These are phyloP conservation scores for Papilio polytes DNA, from an alignment of 1,140 invertebrate species.

Conservation along the genomic window DNA sequence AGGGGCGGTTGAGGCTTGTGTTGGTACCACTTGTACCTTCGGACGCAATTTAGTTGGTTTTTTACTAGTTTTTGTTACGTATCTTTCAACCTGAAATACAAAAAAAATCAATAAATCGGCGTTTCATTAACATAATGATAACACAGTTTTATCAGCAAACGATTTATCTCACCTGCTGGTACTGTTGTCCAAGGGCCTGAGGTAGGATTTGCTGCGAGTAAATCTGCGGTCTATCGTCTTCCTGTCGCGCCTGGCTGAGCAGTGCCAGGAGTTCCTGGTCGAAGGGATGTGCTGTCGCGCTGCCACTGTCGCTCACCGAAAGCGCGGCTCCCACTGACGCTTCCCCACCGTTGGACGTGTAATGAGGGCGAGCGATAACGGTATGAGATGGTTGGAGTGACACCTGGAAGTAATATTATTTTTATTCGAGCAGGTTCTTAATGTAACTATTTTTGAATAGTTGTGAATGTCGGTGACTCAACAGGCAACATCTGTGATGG, in stretches of 20 bases:
- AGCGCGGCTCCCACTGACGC: conserved; percentile 76
- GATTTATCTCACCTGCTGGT: conserved; percentile 61
- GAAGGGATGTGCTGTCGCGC: conserved; percentile 53
- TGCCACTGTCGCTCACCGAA: conserved; percentile 68
- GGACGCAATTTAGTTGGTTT: conserved; percentile 73
- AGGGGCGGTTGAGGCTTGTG: conserved; percentile 65
- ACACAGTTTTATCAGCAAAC: background rate
- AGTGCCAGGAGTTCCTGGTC: conserved; percentile 69
- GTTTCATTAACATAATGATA: background rate
- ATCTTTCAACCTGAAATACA: conserved; percentile 70
- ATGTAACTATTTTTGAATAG: too few relatives aligned
- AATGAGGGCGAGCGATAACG: conserved; percentile 72
- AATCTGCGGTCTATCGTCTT: conserved; percentile 54
- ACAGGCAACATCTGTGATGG: too few relatives aligned
- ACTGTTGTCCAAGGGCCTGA: conserved; percentile 62
- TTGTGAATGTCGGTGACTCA: too few relatives aligned
- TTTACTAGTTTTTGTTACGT: conserved; percentile 71
- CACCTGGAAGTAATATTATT: conserved; percentile 47
- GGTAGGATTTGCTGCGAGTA: conserved; percentile 58
- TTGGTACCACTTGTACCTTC: conserved; percentile 59
- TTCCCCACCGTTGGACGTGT: conserved; percentile 70
- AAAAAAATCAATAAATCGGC: conserved; percentile 33
- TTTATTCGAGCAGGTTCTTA: too few relatives aligned
- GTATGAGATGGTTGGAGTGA: conserved; percentile 69
- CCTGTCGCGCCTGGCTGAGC: conserved; percentile 57